phyloP scores from a whole-genome alignment of 2,797 vertebrate genomes.

The Spea hammondii region DNA sequence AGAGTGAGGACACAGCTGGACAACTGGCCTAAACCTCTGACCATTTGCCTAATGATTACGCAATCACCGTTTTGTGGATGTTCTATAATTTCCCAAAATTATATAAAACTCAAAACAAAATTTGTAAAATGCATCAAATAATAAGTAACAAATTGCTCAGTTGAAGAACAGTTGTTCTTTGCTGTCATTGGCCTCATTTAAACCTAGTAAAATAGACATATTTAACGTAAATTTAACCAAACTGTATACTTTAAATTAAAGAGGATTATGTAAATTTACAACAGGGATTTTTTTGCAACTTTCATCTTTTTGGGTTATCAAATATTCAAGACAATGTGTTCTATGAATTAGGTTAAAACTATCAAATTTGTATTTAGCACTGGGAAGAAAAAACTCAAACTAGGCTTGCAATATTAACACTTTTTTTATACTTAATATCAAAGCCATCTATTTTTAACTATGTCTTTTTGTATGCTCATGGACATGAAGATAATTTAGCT shows the following conservation, averaged over 20 bases:
- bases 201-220: constrained; percentile 32
- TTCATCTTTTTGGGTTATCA: constrained; percentile 50
- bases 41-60: too few species aligned
- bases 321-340: constrained; percentile 51
- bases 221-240: constrained; percentile 27
- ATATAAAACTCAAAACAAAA: too few species aligned
- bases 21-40: too few species aligned
- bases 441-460: constrained; percentile 27
- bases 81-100: too few species aligned
- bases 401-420: constrained; percentile 41
- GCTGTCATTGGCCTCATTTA: constrained; percentile 14
- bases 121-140: too few species aligned
- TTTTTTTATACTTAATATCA: constrained; percentile 37
- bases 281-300: constrained; percentile 40
- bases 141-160: too few species aligned
- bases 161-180: neutral
- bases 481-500: constrained; percentile 36
- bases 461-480: constrained; percentile 32
- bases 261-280: constrained; percentile 48
- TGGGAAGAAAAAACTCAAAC: constrained; percentile 22
- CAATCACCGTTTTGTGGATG: too few species aligned
- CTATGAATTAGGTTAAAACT: constrained; percentile 46
- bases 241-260: constrained; percentile 49
- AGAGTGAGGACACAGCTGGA: too few species aligned
- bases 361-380: constrained; percentile 33